Percentiles rank a stretch among this genome's conserved stretches.
phyloP scores from a whole-genome alignment of 1,140 invertebrate species.

The Eumeta japonica region DNA sequence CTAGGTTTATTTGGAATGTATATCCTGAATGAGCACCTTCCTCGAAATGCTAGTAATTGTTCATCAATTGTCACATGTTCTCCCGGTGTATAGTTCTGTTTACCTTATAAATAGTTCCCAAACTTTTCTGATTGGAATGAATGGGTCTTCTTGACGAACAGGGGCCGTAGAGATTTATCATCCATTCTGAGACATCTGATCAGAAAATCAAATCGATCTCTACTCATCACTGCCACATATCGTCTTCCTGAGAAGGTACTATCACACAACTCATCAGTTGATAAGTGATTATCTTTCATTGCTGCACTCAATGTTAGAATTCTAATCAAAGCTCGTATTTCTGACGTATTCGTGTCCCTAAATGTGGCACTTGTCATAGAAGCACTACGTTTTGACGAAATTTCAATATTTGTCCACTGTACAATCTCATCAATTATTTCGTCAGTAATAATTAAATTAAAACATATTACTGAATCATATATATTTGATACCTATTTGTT shows the following conservation, averaged over 20 bases:
- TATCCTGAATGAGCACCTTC: conserved; percentile 25
- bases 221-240: conserved; percentile 14
- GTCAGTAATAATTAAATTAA: too few relatives aligned
- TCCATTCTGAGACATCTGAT: conserved; percentile 18
- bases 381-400: conserved; percentile 9
- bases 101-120: too few relatives aligned
- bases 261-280: conserved; percentile 12
- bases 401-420: conserved; percentile 14
- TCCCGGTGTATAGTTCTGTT: conserved; percentile 19
- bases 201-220: conserved; percentile 18
- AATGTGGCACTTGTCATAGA: conserved; percentile 11
- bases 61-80: conserved; percentile 27
- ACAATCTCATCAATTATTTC: too few relatives aligned
- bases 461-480: too few relatives aligned
- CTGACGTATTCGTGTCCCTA: conserved; percentile 7
- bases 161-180: conserved; percentile 14
- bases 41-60: conserved; percentile 24
- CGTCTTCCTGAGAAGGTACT: too few relatives aligned
- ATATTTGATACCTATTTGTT: too few relatives aligned
- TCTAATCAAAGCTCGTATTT: conserved; percentile 12
- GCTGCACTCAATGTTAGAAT: conserved; percentile 9
- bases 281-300: conserved; percentile 13
- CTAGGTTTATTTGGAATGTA: conserved; percentile 31
- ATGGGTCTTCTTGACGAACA: too few relatives aligned
- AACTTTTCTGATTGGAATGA: too few relatives aligned